Conservation (phyloP, 2,113 vertebrate genomes). For the Hiodon alosoides region DNA sequence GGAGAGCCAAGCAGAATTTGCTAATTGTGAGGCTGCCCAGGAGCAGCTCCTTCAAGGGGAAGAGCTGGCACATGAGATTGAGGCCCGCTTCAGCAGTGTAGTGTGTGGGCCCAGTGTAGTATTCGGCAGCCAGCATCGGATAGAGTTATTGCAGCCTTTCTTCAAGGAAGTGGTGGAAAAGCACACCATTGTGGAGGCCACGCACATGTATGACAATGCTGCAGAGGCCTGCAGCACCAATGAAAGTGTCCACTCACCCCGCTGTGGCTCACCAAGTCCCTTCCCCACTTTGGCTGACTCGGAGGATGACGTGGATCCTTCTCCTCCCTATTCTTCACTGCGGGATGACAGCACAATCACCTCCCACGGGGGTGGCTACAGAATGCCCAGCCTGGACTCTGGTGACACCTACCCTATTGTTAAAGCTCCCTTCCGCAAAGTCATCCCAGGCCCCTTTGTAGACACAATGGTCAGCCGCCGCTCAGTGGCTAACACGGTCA, state of each 20-base stretch:
- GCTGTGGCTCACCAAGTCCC: constrained; percentile 81
- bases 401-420: constrained; percentile 75
- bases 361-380: constrained; percentile 71
- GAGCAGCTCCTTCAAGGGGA: constrained; percentile 85
- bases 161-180: constrained; percentile 87
- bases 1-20: constrained; percentile 67
- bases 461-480: constrained; percentile 73
- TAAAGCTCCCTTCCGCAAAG: constrained; percentile 79
- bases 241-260: constrained; percentile 81
- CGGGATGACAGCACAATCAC: constrained; percentile 68
- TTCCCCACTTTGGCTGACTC: constrained; percentile 81
- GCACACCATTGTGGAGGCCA: constrained; percentile 81
- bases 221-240: constrained; percentile 81
- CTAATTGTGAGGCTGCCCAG: constrained; percentile 73
- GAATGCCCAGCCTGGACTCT: constrained; percentile 78
- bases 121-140: constrained; percentile 73
- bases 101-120: constrained; percentile 69
- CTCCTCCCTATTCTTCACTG: constrained; percentile 62
- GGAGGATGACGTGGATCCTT: constrained; percentile 79
- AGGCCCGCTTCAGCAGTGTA: constrained; percentile 73
- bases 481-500: constrained; percentile 70
- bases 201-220: constrained; percentile 88
- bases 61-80: constrained; percentile 89
- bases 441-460: constrained; percentile 67
- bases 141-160: constrained; percentile 83